phyloP scores from a whole-genome alignment of 2,888 invertebrate species.

The Protula sp. region DNA sequence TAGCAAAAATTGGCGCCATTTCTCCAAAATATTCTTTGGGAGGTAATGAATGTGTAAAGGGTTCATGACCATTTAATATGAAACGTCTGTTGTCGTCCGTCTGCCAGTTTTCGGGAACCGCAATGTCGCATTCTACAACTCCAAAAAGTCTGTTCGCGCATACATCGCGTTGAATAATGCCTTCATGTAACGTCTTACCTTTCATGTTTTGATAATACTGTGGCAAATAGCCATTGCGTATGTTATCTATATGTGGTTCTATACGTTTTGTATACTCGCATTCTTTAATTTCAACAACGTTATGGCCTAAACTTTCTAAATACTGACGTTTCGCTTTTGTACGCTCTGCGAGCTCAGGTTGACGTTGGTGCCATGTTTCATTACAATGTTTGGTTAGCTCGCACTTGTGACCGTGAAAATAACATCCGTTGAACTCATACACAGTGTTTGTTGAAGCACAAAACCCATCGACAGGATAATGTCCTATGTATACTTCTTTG shows the following conservation, averaged over 20 bases:
- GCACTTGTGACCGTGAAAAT: too few relatives aligned
- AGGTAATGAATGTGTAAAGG: background rate
- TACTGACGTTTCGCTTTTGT: background rate
- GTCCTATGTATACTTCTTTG: background rate
- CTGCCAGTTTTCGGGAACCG: too few relatives aligned
- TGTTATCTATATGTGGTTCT: background rate
- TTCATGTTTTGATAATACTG: background rate
- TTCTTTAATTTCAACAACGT: background rate
- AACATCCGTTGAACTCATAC: too few relatives aligned
- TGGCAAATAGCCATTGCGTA: background rate
- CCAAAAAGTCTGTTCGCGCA: background rate
- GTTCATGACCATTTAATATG: background rate
- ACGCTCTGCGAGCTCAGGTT: background rate
- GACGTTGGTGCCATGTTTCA: background rate
- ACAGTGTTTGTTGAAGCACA: too few relatives aligned
- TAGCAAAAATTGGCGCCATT: background rate
- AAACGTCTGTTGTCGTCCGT: too few relatives aligned
- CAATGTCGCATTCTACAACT: background rate
- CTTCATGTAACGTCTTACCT: background rate
- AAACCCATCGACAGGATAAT: background rate
- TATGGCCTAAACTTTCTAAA: background rate
- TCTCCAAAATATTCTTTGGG: background rate
- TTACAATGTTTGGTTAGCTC: too few relatives aligned
- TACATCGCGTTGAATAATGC: background rate
- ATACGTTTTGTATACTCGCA: background rate